phyloP scores from a whole-genome alignment of 2,797 vertebrate species.

The Crypturellus tataupa region DNA sequence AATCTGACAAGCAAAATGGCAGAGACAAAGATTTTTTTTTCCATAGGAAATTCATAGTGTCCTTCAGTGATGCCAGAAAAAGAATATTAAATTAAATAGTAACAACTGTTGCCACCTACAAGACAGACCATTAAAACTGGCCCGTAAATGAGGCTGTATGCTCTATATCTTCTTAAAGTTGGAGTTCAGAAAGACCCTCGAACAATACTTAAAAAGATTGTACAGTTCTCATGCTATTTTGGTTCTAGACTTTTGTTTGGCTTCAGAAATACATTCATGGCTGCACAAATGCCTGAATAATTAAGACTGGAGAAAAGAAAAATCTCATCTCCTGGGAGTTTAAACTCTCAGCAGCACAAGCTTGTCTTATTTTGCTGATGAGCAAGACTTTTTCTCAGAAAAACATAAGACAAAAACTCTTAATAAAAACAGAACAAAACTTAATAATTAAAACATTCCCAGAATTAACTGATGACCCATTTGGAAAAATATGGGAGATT shows the following conservation, averaged over 20 bases:
- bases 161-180: not conserved
- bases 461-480: not conserved
- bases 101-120: not conserved
- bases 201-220: not conserved
- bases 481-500: not conserved
- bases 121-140: not conserved
- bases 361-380: slow-evolving; percentile 18
- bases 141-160: not conserved
- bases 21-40: not conserved
- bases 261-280: slow-evolving; percentile 41
- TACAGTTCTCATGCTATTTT: slow-evolving; percentile 35
- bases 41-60: not conserved
- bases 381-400: not conserved
- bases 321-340: slow-evolving; percentile 28
- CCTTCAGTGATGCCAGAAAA: not conserved
- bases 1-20: not conserved
- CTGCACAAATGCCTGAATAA: slow-evolving; percentile 37
- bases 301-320: slow-evolving; percentile 36
- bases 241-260: slow-evolving; percentile 66
- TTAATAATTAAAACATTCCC: not conserved
- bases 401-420: not conserved
- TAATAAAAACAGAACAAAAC: not conserved
- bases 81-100: not conserved
- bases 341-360: not conserved
- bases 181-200: not conserved